Percentiles rank a stretch among this genome's conserved stretches.
Evolutionary conservation across 1,140 invertebrate genomes (phyloP).

Genomic region (Brachionus paranguensis): DNA sequence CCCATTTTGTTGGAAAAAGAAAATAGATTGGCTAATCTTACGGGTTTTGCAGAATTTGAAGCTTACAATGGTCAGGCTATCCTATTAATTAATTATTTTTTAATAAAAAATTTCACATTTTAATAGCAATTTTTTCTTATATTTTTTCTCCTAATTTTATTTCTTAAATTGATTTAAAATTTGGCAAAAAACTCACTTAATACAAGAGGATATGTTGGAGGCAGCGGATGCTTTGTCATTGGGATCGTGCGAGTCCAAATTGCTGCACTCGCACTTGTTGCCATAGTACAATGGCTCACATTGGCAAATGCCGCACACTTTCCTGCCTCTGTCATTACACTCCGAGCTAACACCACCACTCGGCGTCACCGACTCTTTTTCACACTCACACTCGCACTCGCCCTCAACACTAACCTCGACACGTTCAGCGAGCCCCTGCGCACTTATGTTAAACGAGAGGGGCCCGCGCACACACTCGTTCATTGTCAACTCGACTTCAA

Average conservation of each 20-base stretch:
- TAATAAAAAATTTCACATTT: too few species aligned
- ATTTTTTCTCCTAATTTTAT: too few species aligned
- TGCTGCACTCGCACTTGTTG: conserved; percentile 36
- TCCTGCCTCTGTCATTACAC: not conserved
- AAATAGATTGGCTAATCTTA: too few species aligned
- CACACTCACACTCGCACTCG: conserved; percentile 37
- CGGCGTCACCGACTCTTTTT: not conserved
- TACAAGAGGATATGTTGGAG: conserved; percentile 12
- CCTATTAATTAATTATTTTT: too few species aligned
- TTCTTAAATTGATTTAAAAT: too few species aligned
- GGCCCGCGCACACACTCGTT: not conserved
- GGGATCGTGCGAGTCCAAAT: conserved; percentile 8
- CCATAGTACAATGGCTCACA: conserved; percentile 24
- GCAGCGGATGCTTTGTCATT: not conserved
- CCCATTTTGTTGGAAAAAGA: too few species aligned
- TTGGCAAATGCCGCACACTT: conserved; percentile 34
- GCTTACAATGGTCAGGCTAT: too few species aligned
- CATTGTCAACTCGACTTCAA: conserved; percentile 30
- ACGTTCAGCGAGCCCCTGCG: conserved; percentile 2
- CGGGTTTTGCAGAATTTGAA: too few species aligned
- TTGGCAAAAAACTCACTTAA: too few species aligned
- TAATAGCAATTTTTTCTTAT: too few species aligned
- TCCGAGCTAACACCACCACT: not conserved
- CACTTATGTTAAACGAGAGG: conserved; percentile 28
- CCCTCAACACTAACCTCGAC: conserved; percentile 21